phyloP scores from a whole-genome alignment of 2,888 invertebrate genomes.

The Oscheius myriophilus region DNA sequence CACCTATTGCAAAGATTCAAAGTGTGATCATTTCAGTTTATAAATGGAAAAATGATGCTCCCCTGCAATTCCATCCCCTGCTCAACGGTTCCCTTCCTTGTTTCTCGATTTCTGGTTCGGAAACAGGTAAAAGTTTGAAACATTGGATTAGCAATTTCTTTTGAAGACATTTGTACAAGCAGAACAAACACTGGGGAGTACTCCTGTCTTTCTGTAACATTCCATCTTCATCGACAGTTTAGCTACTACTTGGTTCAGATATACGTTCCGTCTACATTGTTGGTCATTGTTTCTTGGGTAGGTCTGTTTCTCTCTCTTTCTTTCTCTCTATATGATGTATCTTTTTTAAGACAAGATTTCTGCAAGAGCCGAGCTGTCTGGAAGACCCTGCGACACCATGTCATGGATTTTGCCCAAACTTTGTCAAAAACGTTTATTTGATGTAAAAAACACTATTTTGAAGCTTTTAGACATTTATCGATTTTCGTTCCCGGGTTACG shows the following conservation, averaged over 20 bases:
- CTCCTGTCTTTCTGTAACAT: constrained; percentile 24
- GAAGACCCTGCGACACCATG: too few species aligned
- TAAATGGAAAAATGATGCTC: constrained; percentile 6
- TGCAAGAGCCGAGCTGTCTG: too few species aligned
- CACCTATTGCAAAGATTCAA: too few species aligned
- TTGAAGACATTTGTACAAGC: constrained; percentile 19
- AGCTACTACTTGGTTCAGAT: constrained; percentile 28
- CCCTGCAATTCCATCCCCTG: constrained; percentile 23
- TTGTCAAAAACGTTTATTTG: too few species aligned
- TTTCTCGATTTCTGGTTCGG: neutral
- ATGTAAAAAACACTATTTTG: too few species aligned
- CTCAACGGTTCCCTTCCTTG: constrained; percentile 19
- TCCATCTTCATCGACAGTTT: constrained; percentile 25
- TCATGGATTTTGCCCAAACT: too few species aligned
- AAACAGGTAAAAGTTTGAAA: neutral
- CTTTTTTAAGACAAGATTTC: too few species aligned
- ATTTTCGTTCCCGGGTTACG: too few species aligned
- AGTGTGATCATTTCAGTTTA: too few species aligned
- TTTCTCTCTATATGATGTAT: too few species aligned
- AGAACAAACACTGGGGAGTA: constrained; percentile 22
- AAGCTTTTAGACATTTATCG: too few species aligned
- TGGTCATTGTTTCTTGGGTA: constrained; percentile 32
- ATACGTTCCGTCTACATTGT: constrained; percentile 25
- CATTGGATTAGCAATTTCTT: too few species aligned
- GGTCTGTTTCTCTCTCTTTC: neutral